Percentiles rank a stretch among this genome's conserved stretches.
These are phyloP conservation scores for Rallus crepitans DNA, from an alignment of 2,797 vertebrate genomes.

Conservation along the genomic window DNA sequence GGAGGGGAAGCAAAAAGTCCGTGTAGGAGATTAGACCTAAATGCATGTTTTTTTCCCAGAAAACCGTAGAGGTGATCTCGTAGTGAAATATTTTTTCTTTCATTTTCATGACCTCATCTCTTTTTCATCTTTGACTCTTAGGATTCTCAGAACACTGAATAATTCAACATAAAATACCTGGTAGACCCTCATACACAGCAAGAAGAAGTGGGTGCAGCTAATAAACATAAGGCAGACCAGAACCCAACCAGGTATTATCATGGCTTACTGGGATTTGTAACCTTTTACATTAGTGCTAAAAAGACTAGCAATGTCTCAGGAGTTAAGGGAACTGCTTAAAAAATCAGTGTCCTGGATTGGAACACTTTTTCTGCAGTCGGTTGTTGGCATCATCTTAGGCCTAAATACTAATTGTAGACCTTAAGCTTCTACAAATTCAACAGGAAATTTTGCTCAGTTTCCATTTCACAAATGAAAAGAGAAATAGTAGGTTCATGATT, in stretches of 20 bases:
- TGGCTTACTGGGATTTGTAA: neutral
- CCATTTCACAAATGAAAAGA: neutral
- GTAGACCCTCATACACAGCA: neutral
- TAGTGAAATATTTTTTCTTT: neutral
- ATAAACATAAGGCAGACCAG: neutral
- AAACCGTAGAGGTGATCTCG: neutral
- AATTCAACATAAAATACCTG: neutral
- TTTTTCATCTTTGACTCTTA: neutral
- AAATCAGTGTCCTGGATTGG: neutral
- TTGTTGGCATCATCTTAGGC: neutral
- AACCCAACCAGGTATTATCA: rapidly evolving
- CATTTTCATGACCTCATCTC: neutral
- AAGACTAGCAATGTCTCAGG: neutral
- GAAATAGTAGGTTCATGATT: neutral
- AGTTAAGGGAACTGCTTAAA: neutral
- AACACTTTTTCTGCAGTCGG: neutral
- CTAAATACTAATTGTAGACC: neutral
- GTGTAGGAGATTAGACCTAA: neutral
- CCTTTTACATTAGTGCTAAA: neutral
- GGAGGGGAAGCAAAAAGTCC: neutral
- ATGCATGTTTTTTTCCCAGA: neutral
- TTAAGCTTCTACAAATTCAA: neutral
- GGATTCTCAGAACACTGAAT: neutral
- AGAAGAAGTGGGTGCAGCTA: neutral
- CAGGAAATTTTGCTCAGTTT: neutral